Conservation (phyloP, 2,797 vertebrate genomes). For the Cyprinella venusta region DNA sequence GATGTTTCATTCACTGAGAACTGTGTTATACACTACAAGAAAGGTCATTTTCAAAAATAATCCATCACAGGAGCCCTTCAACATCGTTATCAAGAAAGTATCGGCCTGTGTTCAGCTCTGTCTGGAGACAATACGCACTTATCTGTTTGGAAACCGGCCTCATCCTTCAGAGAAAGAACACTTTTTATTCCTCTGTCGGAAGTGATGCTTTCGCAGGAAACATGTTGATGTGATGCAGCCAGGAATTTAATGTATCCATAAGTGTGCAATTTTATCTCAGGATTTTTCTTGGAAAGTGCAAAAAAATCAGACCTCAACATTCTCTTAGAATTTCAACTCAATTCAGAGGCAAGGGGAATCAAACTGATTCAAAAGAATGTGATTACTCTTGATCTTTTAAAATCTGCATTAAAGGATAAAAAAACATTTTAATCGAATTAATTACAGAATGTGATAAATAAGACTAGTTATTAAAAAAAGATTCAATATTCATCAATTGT, state of each 20-base stretch:
- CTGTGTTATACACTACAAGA: no score
- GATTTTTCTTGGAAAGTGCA: slow-evolving; percentile 38
- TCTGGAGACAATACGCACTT: neutral
- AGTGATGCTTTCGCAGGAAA: neutral
- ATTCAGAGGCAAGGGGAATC: neutral
- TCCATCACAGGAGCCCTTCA: neutral
- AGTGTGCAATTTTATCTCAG: slow-evolving; percentile 24
- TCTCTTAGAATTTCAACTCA: slow-evolving; percentile 14
- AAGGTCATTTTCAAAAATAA: no score
- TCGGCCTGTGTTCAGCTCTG: slow-evolving; percentile 30
- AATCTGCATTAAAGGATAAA: neutral
- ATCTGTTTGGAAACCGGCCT: slow-evolving; percentile 28
- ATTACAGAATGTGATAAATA: neutral
- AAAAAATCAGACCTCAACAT: slow-evolving; percentile 14
- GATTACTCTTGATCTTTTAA: neutral
- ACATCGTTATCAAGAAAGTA: slow-evolving; percentile 44
- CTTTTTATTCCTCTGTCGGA: slow-evolving; percentile 13
- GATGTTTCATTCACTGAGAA: no score
- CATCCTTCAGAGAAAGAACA: slow-evolving; percentile 45
- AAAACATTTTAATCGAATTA: neutral
- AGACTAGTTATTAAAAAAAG: neutral
- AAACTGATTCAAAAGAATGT: neutral
- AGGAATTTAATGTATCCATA: slow-evolving; percentile 27
- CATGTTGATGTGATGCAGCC: neutral
- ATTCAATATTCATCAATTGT: neutral